These are phyloP conservation scores for Penelope pileata DNA, from an alignment of 2,113 vertebrate genomes.

Conservation along the genomic window DNA sequence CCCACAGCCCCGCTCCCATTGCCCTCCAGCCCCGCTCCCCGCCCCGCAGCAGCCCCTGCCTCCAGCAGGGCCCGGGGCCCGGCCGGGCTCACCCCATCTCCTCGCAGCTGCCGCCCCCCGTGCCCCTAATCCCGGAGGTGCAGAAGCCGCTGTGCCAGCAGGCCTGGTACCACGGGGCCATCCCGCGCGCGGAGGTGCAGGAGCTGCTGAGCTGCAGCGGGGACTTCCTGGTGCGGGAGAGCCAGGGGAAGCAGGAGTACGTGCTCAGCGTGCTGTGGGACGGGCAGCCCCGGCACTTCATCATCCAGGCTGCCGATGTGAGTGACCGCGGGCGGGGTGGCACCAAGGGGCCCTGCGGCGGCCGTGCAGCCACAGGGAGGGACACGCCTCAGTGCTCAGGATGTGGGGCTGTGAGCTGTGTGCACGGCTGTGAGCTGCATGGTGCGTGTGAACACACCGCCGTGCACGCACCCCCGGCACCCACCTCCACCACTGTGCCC, in stretches of 20 bases:
- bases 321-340: conserved; percentile 38
- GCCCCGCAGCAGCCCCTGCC: neutral
- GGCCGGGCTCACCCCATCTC: neutral
- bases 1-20: neutral
- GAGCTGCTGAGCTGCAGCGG: conserved; percentile 84
- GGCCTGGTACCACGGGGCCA: conserved; percentile 94
- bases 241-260: conserved; percentile 92
- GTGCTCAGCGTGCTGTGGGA: conserved; percentile 93
- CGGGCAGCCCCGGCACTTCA: conserved; percentile 89
- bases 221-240: conserved; percentile 94
- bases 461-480: neutral
- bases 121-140: conserved; percentile 77
- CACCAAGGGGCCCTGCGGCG: fast-evolving
- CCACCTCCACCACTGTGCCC: too few species aligned
- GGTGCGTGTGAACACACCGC: fast-evolving
- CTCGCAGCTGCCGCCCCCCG: conserved; percentile 79
- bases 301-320: conserved; percentile 88
- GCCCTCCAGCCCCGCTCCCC: neutral
- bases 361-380: neutral
- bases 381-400: fast-evolving
- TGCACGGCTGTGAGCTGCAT: fast-evolving
- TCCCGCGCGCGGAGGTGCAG: conserved; percentile 88
- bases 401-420: fast-evolving
- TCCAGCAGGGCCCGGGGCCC: fast-evolving
- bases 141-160: conserved; percentile 91